Evolutionary conservation across 2,797 vertebrate genomes (phyloP), one percentile per base, ranked within the genome.

Genomic region (Falco columbarius): DNA sequence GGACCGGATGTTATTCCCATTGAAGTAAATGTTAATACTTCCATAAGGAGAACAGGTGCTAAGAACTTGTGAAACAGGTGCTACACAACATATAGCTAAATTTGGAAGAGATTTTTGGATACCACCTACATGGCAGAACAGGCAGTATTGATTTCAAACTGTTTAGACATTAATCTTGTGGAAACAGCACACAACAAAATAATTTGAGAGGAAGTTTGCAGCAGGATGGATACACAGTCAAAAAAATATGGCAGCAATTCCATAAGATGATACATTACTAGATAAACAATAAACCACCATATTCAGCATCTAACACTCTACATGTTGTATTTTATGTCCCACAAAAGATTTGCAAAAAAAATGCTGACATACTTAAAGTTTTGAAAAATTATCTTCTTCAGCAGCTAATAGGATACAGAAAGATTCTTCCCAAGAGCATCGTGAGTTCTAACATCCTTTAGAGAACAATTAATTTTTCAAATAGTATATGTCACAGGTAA

Each of bases 1-100:
- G 14, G 62, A 89, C 38, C 16, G 42, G 76, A 92, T 86, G 49
- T 87, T 93, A 54, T 63, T 74, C 62, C 47, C 76, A 16, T 71
- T 84, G 88, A 82, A 82, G 51, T 85, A 95, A 91, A 90, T 81
- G 30, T 59, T 92, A 74, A 70, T 49, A 49, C 20, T 79, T 32
- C 34, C 58, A 29, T 88, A 75, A 93, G 47, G 21, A 86, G 20
- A 96, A 30, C 80, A 92, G 84, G 76, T 58, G 13, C 40, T 77
- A 54, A 81, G 84, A 94, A 90, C 55, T 94, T 90, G 66, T 29
- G 73, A 90, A 97, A 88, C 96, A 95, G 85, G 82, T 96, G 95
- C 54, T 84, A 51, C 68, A 67, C 91, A 93, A 84, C 38, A 81
- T 62, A 58, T 10, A 75, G 29, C 91, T 93, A 95, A 91, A 94